A percentile compares a stretch with the other conserved stretches of the same genome.
These are phyloP conservation scores for Germaria angustata DNA, from an alignment of 2,888 invertebrate species.

Conservation along the genomic window DNA sequence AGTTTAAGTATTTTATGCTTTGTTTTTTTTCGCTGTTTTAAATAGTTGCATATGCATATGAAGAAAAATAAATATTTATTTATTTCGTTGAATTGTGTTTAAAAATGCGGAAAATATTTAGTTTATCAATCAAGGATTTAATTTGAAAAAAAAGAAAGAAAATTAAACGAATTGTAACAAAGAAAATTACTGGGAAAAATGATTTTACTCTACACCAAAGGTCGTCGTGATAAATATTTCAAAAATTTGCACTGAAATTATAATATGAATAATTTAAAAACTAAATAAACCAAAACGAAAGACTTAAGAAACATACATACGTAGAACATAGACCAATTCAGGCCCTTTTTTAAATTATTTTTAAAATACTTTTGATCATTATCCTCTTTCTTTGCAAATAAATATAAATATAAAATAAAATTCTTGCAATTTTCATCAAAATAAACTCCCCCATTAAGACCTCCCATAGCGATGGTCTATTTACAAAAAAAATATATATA, in stretches of 20 bases:
- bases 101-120: conserved; percentile 56
- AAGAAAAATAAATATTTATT: conserved; percentile 13
- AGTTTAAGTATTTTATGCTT: conserved; percentile 6
- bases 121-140: neutral
- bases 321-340: too few relatives aligned
- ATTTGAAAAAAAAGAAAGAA: neutral
- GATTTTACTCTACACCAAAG: too few relatives aligned
- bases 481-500: conserved; percentile 2
- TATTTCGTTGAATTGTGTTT: neutral
- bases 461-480: neutral
- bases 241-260: neutral
- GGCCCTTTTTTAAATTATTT: too few relatives aligned
- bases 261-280: too few relatives aligned
- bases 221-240: too few relatives aligned
- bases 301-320: neutral
- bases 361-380: too few relatives aligned
- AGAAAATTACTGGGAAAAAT: neutral
- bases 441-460: too few relatives aligned
- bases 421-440: too few relatives aligned
- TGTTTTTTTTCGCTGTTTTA: neutral
- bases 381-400: neutral
- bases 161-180: neutral
- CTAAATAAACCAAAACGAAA: neutral
- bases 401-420: too few relatives aligned
- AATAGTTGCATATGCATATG: neutral